phyloP scores from a whole-genome alignment of 92 coral and sea anemone genomes.

The Meandrina meandrites region DNA sequence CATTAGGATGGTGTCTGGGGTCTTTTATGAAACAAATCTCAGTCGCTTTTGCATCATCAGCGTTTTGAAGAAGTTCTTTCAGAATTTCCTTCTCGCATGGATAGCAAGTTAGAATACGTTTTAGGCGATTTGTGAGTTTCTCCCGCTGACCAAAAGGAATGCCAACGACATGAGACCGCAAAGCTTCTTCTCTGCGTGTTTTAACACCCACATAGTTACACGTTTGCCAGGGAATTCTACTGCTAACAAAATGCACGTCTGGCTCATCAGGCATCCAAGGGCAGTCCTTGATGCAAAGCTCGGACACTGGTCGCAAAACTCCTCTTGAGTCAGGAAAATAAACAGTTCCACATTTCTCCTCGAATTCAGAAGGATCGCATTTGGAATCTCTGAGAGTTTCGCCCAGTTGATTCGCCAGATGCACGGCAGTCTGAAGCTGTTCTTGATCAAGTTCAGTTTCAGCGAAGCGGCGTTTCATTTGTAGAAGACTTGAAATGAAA shows the following conservation, averaged over 20 bases:
- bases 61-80: slow-evolving; percentile 93
- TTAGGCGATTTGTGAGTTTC: slow-evolving; percentile 77
- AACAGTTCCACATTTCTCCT: slow-evolving; percentile 19
- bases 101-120: slow-evolving; percentile 72
- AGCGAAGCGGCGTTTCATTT: slow-evolving; percentile 14
- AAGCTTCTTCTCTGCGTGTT: slow-evolving; percentile 55
- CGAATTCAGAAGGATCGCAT: neutral
- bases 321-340: slow-evolving; percentile 64
- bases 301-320: slow-evolving; percentile 30
- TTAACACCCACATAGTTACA: slow-evolving; percentile 63
- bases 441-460: slow-evolving; percentile 6
- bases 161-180: slow-evolving; percentile 54
- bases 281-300: slow-evolving; percentile 72
- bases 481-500: slow-evolving; percentile 23
- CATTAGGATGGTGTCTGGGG: slow-evolving; percentile 72
- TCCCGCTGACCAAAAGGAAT: slow-evolving; percentile 82
- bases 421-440: slow-evolving; percentile 9
- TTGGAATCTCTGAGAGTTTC: neutral
- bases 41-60: slow-evolving; percentile 91
- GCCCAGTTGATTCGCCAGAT: slow-evolving; percentile 23
- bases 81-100: slow-evolving; percentile 76
- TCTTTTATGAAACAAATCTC: slow-evolving; percentile 85
- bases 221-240: slow-evolving; percentile 30
- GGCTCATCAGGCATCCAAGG: slow-evolving; percentile 61
- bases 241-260: slow-evolving; percentile 44